phyloP scores from a whole-genome alignment of 2,888 invertebrate species.

The Trichopria drosophilae region DNA sequence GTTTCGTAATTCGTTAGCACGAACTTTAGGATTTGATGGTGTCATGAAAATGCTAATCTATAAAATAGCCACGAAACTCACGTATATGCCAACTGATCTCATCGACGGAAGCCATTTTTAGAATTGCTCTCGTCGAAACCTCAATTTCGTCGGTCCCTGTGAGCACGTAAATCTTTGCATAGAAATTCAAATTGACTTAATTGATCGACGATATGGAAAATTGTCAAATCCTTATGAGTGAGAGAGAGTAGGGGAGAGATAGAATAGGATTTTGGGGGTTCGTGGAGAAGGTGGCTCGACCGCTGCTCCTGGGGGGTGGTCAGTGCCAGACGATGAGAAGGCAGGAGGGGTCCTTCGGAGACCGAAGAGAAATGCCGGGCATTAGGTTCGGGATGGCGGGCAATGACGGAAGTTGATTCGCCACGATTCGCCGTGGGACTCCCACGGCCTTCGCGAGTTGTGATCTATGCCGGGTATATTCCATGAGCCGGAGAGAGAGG shows the following conservation, averaged over 20 bases:
- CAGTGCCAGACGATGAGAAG: slow-evolving; percentile 31
- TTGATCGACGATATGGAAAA: no score
- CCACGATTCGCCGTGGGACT: slow-evolving; percentile 53
- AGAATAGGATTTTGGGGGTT: slow-evolving; percentile 17
- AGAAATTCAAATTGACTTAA: no score
- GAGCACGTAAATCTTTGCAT: no score
- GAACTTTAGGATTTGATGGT: no score
- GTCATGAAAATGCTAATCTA: no score
- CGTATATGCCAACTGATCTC: neutral
- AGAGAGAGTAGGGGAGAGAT: slow-evolving; percentile 32
- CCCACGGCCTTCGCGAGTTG: slow-evolving; percentile 50
- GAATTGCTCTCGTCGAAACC: no score
- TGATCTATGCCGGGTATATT: slow-evolving; percentile 56
- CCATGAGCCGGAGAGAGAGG: slow-evolving; percentile 44
- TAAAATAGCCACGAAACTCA: neutral
- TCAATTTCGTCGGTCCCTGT: no score
- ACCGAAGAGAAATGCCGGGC: slow-evolving; percentile 56
- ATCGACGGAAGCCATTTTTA: slow-evolving; percentile 5
- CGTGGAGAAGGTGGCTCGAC: slow-evolving; percentile 33
- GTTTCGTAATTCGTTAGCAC: no score
- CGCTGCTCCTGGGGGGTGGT: slow-evolving; percentile 33
- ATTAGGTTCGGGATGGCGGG: slow-evolving; percentile 55
- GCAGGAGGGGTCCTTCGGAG: slow-evolving; percentile 48
- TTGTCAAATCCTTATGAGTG: slow-evolving; percentile 31
- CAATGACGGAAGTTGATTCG: slow-evolving; percentile 60